phyloP scores from a whole-genome alignment of 2,888 invertebrate genomes.

The Chymomyza amoena region DNA sequence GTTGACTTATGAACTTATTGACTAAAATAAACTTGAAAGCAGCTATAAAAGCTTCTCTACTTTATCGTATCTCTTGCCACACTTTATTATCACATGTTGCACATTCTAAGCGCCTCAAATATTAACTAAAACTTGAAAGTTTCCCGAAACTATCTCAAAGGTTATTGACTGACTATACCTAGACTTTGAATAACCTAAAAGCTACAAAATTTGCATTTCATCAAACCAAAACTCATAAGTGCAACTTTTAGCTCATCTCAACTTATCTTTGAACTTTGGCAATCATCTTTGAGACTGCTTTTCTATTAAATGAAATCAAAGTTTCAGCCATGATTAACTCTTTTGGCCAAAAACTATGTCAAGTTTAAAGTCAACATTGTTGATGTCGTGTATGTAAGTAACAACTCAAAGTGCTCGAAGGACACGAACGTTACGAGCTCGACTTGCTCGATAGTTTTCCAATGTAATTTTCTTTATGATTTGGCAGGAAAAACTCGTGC shows the following conservation, averaged over 20 bases:
- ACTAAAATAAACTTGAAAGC: too few species aligned
- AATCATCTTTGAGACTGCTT: slow-evolving; percentile 46
- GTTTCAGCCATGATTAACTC: slow-evolving; percentile 58
- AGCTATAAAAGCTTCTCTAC: too few species aligned
- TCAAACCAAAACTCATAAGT: not conserved
- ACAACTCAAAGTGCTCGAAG: slow-evolving; percentile 15
- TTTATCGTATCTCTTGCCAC: too few species aligned
- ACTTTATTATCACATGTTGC: not conserved
- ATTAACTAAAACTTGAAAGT: not conserved
- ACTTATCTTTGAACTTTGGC: not conserved
- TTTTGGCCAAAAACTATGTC: slow-evolving; percentile 43
- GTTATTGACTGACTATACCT: not conserved
- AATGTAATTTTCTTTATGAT: slow-evolving; percentile 64
- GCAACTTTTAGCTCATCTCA: slow-evolving; percentile 2
- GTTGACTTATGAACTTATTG: too few species aligned
- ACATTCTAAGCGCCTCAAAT: not conserved
- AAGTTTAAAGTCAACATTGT: slow-evolving; percentile 53
- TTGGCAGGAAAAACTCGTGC: slow-evolving; percentile 55
- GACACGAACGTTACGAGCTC: not conserved
- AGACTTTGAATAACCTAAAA: not conserved
- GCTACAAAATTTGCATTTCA: not conserved
- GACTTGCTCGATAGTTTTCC: slow-evolving; percentile 60
- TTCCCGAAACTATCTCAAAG: not conserved
- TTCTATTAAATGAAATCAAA: slow-evolving; percentile 57
- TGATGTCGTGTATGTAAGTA: slow-evolving; percentile 6